Evolutionary conservation across 1,140 invertebrate species (phyloP).

Genomic region (Ceratosolen solmsi): DNA sequence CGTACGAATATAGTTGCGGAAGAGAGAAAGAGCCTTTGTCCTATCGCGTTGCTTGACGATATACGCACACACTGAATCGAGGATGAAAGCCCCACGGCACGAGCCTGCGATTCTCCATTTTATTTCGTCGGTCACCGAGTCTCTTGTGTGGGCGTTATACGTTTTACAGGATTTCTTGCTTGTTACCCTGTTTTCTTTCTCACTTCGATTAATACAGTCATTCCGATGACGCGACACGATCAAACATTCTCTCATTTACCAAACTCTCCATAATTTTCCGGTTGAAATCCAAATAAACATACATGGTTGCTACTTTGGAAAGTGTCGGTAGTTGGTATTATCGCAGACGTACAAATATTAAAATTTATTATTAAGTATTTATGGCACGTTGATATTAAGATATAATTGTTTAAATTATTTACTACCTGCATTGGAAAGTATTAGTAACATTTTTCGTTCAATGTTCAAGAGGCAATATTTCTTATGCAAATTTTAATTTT

Average conservation of each 20-base stretch:
- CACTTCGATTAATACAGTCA: neutral
- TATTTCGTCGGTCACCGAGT: neutral
- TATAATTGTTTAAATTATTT: no score
- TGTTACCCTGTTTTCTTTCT: neutral
- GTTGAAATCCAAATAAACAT: no score
- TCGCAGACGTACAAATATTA: no score
- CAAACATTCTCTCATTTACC: neutral
- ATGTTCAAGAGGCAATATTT: no score
- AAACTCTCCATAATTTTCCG: neutral
- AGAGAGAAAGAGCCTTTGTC: constrained; percentile 41
- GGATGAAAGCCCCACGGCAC: constrained; percentile 38
- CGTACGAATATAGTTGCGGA: neutral
- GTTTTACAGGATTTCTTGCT: constrained; percentile 13
- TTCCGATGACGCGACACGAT: neutral
- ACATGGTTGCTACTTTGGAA: no score
- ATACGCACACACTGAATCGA: constrained; percentile 32
- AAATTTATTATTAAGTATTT: no score
- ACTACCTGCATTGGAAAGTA: no score
- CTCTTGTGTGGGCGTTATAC: constrained; percentile 37
- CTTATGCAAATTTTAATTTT: no score
- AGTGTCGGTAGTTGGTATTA: no score
- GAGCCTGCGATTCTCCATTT: constrained; percentile 40
- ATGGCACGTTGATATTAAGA: no score
- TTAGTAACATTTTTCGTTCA: no score
- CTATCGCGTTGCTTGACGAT: constrained; percentile 47